Evolutionary conservation across 2,888 invertebrate species (phyloP).

Genomic region (Fissipunctia ypsillon): DNA sequence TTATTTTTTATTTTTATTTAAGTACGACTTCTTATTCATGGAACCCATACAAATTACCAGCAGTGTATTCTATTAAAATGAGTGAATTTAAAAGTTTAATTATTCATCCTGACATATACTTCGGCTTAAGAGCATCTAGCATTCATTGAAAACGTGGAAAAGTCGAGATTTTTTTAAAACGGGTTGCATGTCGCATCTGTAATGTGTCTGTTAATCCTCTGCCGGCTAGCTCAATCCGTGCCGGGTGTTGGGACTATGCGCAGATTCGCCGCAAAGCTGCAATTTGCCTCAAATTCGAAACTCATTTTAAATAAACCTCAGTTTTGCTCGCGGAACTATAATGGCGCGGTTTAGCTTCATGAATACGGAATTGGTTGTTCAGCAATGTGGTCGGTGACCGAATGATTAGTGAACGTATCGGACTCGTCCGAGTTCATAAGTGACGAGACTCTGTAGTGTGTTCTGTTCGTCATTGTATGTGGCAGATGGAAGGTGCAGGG

Average conservation of each 20-base stretch:
- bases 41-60: neutral
- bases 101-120: neutral
- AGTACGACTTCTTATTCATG: slow-evolving; percentile 11
- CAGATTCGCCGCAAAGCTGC: slow-evolving; percentile 25
- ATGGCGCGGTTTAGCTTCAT: slow-evolving; percentile 3
- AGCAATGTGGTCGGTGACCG: neutral
- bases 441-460: neutral
- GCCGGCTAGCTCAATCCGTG: slow-evolving; percentile 13
- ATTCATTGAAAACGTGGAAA: neutral
- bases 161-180: neutral
- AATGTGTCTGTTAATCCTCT: slow-evolving; percentile 18
- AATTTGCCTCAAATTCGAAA: slow-evolving; percentile 37
- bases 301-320: slow-evolving; percentile 17
- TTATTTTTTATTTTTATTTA: no score
- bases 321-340: slow-evolving; percentile 1
- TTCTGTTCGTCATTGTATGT: neutral
- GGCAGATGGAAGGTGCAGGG: neutral
- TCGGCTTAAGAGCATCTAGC: neutral
- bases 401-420: neutral
- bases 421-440: neutral
- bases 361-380: slow-evolving; percentile 9
- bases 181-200: slow-evolving; percentile 13
- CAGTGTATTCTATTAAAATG: neutral
- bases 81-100: neutral
- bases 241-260: slow-evolving; percentile 12